Base-by-base conservation (phyloP, 1,140 invertebrate species). In the Phymorhynchus buccinoides region DNA sequence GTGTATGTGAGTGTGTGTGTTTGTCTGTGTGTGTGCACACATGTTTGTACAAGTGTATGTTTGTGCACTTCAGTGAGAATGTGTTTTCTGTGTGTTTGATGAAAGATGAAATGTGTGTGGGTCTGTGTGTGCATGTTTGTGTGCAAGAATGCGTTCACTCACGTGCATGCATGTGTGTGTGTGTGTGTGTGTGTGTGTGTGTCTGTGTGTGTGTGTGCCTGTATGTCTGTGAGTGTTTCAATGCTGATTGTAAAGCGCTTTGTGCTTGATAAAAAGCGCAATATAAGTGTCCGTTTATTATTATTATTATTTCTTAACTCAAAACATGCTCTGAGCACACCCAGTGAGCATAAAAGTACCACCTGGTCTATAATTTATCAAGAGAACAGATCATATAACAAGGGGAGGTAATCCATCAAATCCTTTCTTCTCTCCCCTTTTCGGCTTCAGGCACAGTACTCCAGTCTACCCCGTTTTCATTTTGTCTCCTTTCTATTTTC, bases 1-100 rank as follows among this genome's bases (percentile, higher is more conserved):
- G 71, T 27, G 71, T 35, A 32, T 35, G 71, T 73, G 71, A 12
- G 71, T 73, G 71, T 27, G 30, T 73, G 71, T 35, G 71, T 73
- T 4, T 73, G 3, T 73, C 30, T 73, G 14, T 35, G 71, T 73
- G 71, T 73, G 71, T 27, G n/a, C 12, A 27, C 44, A 48, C 18
- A 18, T 48, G 18, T 48, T 48, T 9, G 6, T 48, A 48, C 44
- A 9, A 48, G 6, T 9, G 44, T 73, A 32, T 27, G 14, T 32
- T 4, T 73, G 71, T 27, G 71, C 22, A 32, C 22, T n/a, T 73
- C 30, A 12, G 71, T 73, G 71, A n/a, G n/a, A n/a, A n/a, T n/a
- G n/a, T n/a, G n/a, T n/a, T n/a, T n/a, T n/a, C n/a, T n/a, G n/a
- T n/a, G n/a, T n/a, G n/a, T n/a, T n/a, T n/a, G n/a, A n/a, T n/a